phyloP scores from a whole-genome alignment of 2,797 vertebrate genomes.

The Alfaro cultratus region DNA sequence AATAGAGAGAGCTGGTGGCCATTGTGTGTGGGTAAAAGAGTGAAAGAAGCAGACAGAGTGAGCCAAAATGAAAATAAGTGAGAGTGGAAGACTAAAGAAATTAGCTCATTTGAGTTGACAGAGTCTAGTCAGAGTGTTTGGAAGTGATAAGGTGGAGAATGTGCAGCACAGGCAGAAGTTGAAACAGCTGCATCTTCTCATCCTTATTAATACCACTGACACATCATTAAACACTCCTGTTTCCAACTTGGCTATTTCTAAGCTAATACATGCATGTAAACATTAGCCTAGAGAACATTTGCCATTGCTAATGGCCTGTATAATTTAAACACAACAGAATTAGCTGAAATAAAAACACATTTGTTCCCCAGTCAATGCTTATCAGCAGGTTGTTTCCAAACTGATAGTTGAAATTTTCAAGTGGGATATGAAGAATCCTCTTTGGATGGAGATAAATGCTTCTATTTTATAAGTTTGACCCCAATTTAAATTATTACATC shows the following conservation, averaged over 20 bases:
- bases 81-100: constrained; percentile 65
- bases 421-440: constrained; percentile 48
- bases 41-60: constrained; percentile 21
- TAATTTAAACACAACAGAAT: constrained; percentile 75
- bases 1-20: constrained; percentile 26
- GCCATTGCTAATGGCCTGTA: constrained; percentile 68
- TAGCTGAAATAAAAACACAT: constrained; percentile 64
- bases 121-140: constrained; percentile 67
- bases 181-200: constrained; percentile 62
- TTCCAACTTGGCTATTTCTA: constrained; percentile 59
- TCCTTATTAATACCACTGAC: constrained; percentile 66
- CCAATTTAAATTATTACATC: constrained; percentile 21
- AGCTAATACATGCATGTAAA: constrained; percentile 34
- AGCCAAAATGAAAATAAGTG: constrained; percentile 61
- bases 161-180: constrained; percentile 51
- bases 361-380: constrained; percentile 56
- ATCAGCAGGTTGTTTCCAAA: constrained; percentile 57
- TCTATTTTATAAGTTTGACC: constrained; percentile 38
- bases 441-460: constrained; percentile 50
- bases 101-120: constrained; percentile 73
- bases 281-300: constrained; percentile 57
- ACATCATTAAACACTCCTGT: constrained; percentile 59
- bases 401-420: constrained; percentile 55
- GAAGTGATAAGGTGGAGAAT: constrained; percentile 69
- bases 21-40: constrained; percentile 46